Base-by-base conservation (phyloP, 2,113 vertebrate species). In the Sclerurus mexicanus region DNA sequence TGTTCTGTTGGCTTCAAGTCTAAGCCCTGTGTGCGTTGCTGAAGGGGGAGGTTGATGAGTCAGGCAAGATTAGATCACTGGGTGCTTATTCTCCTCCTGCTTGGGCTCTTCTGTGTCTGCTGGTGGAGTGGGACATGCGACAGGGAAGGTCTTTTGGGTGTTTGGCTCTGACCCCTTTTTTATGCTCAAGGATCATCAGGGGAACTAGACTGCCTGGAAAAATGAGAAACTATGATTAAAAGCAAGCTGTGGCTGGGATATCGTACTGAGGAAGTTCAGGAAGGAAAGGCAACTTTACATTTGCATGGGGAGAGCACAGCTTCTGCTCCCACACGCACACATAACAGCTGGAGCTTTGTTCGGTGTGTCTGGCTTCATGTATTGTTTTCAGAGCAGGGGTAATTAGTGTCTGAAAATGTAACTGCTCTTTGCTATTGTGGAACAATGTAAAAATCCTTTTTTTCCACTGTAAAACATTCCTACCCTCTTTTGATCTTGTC, bases 351-450 rank as follows among this genome's bases (percentile, higher is more conserved):
- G 77, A 76, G 91, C 93, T 93, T 93, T 94, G 85, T 92, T 96
- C 87, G 0, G 18, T 5, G 1, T 79, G 91, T 66, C 89, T 91
- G 87, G 71, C 91, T 87, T 39, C 85, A 14, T 30, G 53, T 53
- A 89, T 71, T 95, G 63, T 95, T 91, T 94, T 59, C 71, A 71
- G 92, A 89, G 72, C 17, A 14, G 59, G 75, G 59, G 93, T 95
- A 96, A 95, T 96, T 94, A 96, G 85, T 76, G 89, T 93, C 95
- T 95, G 91, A 93, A 95, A 94, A 88, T 4, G 20, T 76, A 93
- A 73, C 82, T 83, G 85, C 68, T 91, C 90, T 77, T 90, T 0
- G 2, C 66, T 74, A 50, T 63, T 67, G 63, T 71, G 39, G 75
- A 94, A 88, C 75, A 74, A 94, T 88, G 85, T 62, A 92, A 86